Evolutionary conservation across 2,797 vertebrate genomes (phyloP).

Genomic region (Microchirus variegatus): DNA sequence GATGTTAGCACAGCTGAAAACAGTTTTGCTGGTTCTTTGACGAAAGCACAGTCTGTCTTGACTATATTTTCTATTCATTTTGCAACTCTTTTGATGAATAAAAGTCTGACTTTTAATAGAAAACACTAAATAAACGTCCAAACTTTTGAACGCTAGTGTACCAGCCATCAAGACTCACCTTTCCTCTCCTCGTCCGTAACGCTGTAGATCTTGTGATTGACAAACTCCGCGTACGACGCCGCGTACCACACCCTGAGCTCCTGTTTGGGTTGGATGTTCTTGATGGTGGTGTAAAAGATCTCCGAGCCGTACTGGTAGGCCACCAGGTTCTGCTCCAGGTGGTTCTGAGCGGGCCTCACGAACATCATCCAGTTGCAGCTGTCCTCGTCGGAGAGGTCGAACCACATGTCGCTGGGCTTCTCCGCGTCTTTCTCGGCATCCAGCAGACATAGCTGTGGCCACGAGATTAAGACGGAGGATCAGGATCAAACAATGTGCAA

Average conservation of each 20-base stretch:
- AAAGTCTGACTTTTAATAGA: too few species aligned
- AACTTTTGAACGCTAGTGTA: too few species aligned
- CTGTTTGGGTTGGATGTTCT: constrained; percentile 97
- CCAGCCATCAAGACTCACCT: too few species aligned
- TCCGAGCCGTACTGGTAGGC: constrained; percentile 97
- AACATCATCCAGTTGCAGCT: constrained; percentile 99
- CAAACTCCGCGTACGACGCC: constrained; percentile 95
- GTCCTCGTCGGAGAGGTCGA: constrained; percentile 94
- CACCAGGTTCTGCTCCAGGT: constrained; percentile 97
- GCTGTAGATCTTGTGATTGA: constrained; percentile 94
- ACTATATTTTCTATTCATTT: too few species aligned
- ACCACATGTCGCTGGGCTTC: constrained; percentile 89
- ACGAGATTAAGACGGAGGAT: background rate
- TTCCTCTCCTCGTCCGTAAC: constrained; percentile 98
- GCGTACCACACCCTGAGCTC: constrained; percentile 99
- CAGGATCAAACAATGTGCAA: background rate
- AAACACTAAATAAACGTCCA: too few species aligned
- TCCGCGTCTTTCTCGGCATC: constrained; percentile 88
- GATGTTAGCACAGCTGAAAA: too few species aligned
- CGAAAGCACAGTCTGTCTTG: too few species aligned
- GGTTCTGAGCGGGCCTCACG: constrained; percentile 96
- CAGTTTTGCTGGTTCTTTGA: too few species aligned
- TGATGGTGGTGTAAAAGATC: constrained; percentile 97
- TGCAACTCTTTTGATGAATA: too few species aligned
- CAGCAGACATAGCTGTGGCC: constrained; percentile 77